These are phyloP conservation scores for Mesitornis unicolor DNA, from an alignment of 2,113 vertebrate species.

Conservation along the genomic window DNA sequence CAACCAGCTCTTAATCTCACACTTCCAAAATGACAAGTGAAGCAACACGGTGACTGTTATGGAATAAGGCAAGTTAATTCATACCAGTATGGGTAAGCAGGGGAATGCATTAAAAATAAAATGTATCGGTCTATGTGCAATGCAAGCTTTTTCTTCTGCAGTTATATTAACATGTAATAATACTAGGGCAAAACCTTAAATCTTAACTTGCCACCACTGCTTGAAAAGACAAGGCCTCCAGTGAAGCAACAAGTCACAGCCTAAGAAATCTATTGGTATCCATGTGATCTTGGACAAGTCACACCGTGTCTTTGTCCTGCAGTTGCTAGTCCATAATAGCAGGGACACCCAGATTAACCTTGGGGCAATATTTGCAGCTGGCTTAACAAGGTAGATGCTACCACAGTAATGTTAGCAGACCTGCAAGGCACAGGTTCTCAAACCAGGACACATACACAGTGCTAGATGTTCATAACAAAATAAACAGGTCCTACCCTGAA, in stretches of 20 bases:
- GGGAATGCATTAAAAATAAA: background rate
- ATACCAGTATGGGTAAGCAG: accelerated
- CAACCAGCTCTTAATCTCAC: background rate
- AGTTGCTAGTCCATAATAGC: background rate
- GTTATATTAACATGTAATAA: background rate
- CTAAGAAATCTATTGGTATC: background rate
- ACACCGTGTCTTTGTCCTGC: accelerated
- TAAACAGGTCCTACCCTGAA: background rate
- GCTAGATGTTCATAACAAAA: background rate
- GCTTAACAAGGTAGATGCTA: background rate
- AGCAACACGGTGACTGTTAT: accelerated
- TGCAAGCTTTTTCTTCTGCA: background rate
- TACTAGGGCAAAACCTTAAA: background rate
- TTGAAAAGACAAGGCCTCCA: background rate
- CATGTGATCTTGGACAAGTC: no score
- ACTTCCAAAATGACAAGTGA: background rate
- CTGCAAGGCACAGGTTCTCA: background rate
- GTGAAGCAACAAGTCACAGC: background rate
- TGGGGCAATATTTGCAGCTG: background rate
- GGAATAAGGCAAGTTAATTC: background rate
- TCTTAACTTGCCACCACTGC: background rate
- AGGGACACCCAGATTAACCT: background rate
- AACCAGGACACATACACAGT: no score
- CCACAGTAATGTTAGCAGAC: background rate
- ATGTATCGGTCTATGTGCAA: background rate